Evolutionary conservation across 2,113 vertebrate species (phyloP).

Genomic region (Spea bombifrons): DNA sequence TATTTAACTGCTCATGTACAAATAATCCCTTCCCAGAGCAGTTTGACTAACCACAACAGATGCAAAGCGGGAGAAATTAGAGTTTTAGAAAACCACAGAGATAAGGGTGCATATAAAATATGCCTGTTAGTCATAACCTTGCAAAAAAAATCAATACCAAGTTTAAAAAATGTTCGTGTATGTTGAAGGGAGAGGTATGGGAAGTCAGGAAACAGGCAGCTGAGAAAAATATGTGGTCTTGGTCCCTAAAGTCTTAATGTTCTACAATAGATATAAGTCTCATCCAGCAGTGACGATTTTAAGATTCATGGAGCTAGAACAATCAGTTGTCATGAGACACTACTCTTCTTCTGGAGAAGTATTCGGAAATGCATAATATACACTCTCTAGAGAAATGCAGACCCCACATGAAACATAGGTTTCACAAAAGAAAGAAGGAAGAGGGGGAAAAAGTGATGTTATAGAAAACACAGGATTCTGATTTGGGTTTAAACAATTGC

Average conservation of each 20-base stretch:
- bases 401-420: neutral
- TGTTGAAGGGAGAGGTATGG: neutral
- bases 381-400: neutral
- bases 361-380: neutral
- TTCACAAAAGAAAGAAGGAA: neutral
- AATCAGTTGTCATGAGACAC: constrained; percentile 1
- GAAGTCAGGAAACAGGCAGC: neutral
- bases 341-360: neutral
- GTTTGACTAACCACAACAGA: no score
- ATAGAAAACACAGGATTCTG: neutral
- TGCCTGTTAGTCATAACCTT: neutral
- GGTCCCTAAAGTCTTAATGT: constrained; percentile 5
- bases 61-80: no score
- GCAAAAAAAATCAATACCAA: neutral
- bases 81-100: no score
- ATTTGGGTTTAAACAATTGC: neutral
- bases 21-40: no score
- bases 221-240: neutral
- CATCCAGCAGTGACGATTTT: constrained; percentile 6
- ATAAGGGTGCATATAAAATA: neutral
- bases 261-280: neutral
- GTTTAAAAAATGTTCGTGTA: neutral
- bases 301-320: constrained; percentile 14
- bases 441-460: neutral
- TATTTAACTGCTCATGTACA: no score